phyloP scores from a whole-genome alignment of 2,888 invertebrate species.

The Nomada goodeniana region DNA sequence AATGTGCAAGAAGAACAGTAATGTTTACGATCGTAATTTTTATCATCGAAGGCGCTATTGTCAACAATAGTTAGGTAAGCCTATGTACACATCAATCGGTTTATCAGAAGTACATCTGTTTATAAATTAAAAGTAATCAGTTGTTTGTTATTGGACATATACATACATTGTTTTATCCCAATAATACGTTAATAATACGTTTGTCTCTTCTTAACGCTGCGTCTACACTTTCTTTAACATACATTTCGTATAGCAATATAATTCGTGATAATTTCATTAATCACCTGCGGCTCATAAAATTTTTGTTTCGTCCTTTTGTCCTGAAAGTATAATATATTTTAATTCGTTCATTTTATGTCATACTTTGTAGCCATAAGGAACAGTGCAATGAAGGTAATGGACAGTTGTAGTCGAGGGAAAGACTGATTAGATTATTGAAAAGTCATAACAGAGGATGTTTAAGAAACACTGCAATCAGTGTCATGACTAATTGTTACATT shows the following conservation, averaged over 20 bases:
- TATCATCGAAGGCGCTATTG: background rate
- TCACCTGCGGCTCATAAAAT: no score
- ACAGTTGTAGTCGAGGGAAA: background rate
- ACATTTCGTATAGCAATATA: background rate
- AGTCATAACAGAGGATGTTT: background rate
- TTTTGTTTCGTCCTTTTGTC: no score
- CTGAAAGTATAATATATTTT: conserved; percentile 3
- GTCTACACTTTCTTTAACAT: no score
- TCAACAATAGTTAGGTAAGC: conserved; percentile 18
- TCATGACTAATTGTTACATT: background rate
- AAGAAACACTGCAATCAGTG: background rate
- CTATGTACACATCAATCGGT: no score
- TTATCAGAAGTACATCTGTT: no score
- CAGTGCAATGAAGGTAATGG: background rate
- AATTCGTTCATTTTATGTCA: background rate
- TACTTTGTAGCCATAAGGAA: conserved; percentile 18
- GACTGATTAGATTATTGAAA: conserved; percentile 2
- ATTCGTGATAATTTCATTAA: background rate
- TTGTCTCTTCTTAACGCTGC: background rate
- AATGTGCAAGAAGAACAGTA: no score
- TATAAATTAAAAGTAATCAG: background rate
- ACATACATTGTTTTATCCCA: background rate
- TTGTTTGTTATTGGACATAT: background rate
- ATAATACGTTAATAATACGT: background rate
- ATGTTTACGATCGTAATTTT: no score